Conservation (phyloP, 2,888 invertebrate species). For the Malthinus flaveolus region DNA sequence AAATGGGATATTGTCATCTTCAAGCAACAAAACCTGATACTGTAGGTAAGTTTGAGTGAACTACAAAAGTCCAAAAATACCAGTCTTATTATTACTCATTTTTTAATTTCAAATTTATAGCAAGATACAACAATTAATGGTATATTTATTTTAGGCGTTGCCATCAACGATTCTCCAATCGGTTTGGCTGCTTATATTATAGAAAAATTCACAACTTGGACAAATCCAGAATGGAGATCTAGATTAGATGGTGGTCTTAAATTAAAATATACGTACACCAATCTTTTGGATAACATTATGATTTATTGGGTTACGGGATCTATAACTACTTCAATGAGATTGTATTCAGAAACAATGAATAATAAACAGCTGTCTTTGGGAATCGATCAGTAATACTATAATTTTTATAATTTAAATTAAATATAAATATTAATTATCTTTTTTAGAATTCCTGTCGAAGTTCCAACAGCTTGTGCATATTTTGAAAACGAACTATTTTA, state of each 20-base stretch:
- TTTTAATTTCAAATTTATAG: neutral
- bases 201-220: constrained; percentile 85
- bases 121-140: no score
- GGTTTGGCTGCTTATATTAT: constrained; percentile 88
- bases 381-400: constrained; percentile 32
- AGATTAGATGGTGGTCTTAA: constrained; percentile 68
- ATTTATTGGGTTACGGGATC: constrained; percentile 78
- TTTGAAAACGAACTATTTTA: constrained; percentile 71
- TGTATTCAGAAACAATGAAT: constrained; percentile 70
- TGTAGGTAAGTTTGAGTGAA: constrained; percentile 60
- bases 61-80: neutral
- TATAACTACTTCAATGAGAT: constrained; percentile 73
- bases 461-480: constrained; percentile 73
- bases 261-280: constrained; percentile 68
- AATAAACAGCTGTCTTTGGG: constrained; percentile 35
- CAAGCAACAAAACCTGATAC: constrained; percentile 92
- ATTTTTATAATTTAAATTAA: neutral
- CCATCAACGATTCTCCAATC: constrained; percentile 74
- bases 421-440: neutral
- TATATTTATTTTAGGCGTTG: constrained; percentile 68
- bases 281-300: constrained; percentile 79
- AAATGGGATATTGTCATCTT: constrained; percentile 71
- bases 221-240: constrained; percentile 57
- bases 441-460: constrained; percentile 65
- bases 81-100: neutral